Conservation (phyloP, 92 coral and sea anemone species). For the Isaurus tuberculatus region DNA sequence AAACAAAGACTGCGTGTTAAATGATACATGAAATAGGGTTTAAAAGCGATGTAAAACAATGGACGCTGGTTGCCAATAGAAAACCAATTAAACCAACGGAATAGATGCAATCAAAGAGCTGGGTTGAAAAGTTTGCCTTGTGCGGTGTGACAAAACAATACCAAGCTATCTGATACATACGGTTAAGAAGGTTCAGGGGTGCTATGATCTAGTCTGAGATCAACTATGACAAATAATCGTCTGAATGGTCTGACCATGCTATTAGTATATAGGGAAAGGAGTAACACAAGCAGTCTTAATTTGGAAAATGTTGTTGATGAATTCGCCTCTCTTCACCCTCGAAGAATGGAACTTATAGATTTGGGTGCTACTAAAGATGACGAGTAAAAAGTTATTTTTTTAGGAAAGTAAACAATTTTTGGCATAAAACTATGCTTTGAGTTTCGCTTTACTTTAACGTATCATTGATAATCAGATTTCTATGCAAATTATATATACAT, state of each 20-base stretch:
- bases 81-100: too few species aligned
- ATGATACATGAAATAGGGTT: too few species aligned
- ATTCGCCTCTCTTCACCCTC: background rate
- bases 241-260: constrained; percentile 34
- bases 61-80: too few species aligned
- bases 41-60: too few species aligned
- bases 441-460: constrained; percentile 11
- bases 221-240: background rate
- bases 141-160: too few species aligned
- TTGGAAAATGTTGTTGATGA: background rate
- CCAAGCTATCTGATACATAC: too few species aligned
- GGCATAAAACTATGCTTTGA: constrained; percentile 6
- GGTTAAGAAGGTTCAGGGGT: too few species aligned
- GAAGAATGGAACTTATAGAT: constrained; percentile 4
- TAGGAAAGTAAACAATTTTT: background rate
- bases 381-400: constrained; percentile 5
- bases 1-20: too few species aligned
- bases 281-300: background rate
- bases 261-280: constrained; percentile 27
- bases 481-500: constrained; percentile 7
- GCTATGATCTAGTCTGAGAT: too few species aligned
- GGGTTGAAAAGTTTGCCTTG: too few species aligned
- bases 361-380: constrained; percentile 14
- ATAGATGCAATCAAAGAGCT: too few species aligned
- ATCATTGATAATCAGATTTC: background rate